Percentiles rank a stretch among this genome's conserved stretches.
phyloP scores from a whole-genome alignment of 2,888 invertebrate genomes.

The Pyrocoelia pectoralis region DNA sequence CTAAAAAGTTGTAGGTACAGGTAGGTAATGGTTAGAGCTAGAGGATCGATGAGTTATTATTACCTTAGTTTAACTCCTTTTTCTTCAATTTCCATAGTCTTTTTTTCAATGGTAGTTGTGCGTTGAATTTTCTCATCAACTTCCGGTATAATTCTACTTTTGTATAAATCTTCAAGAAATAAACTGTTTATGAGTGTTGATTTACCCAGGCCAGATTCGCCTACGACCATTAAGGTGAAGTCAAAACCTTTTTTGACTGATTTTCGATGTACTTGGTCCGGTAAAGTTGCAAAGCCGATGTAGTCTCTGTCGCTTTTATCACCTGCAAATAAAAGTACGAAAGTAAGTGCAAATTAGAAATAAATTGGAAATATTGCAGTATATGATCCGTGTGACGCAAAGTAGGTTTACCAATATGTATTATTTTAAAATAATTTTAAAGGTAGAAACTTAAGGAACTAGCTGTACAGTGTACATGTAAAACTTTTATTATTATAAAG shows the following conservation, averaged over 20 bases:
- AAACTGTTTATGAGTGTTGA: constrained; percentile 94
- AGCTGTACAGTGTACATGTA: too few species aligned
- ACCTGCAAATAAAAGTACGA: constrained; percentile 15
- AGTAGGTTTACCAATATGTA: too few species aligned
- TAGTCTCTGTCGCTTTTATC: constrained; percentile 72
- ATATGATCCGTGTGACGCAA: too few species aligned
- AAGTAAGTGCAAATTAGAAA: too few species aligned
- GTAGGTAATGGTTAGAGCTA: too few species aligned
- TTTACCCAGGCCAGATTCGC: constrained; percentile 93
- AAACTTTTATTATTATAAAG: too few species aligned
- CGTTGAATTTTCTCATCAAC: constrained; percentile 71
- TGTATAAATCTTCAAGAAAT: constrained; percentile 92
- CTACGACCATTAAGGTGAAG: constrained; percentile 96
- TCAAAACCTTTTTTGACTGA: constrained; percentile 96
- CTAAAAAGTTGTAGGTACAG: background rate
- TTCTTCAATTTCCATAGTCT: constrained; percentile 95
- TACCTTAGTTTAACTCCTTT: constrained; percentile 85
- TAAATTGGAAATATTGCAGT: too few species aligned
- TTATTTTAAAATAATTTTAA: too few species aligned
- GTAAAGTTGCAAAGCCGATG: constrained; percentile 94
- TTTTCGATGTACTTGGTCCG: constrained; percentile 95
- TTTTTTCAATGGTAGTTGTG: constrained; percentile 76
- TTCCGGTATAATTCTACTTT: constrained; percentile 78
- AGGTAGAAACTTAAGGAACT: too few species aligned
- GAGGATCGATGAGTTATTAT: too few species aligned